Evolutionary conservation across 2,797 vertebrate species (phyloP).

Genomic region (Diceros bicornis): DNA sequence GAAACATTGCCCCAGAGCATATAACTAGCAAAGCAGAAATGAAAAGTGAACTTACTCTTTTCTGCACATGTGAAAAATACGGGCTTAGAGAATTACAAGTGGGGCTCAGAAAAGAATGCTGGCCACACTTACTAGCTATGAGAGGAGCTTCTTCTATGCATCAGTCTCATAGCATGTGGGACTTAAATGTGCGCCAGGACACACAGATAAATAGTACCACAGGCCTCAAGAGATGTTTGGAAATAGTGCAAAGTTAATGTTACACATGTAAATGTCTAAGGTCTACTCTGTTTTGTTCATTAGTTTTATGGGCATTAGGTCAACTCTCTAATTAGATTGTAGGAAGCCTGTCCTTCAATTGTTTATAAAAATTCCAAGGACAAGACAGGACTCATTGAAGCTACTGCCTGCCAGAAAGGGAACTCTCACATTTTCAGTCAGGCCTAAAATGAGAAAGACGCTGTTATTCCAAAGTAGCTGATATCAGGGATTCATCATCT

Average conservation of each 20-base stretch:
- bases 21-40: neutral
- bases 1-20: neutral
- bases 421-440: neutral
- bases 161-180: neutral
- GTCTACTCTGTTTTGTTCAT: neutral
- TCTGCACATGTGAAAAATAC: neutral
- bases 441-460: neutral
- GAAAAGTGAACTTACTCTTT: constrained; percentile 6
- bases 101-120: neutral
- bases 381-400: neutral
- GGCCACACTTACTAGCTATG: neutral
- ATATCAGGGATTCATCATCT: too few relatives aligned
- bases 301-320: neutral
- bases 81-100: neutral
- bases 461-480: neutral
- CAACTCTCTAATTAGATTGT: neutral
- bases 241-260: neutral
- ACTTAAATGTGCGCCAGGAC: neutral
- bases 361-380: neutral
- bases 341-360: neutral
- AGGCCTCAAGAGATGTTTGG: neutral
- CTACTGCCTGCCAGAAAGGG: neutral
- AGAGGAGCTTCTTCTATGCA: neutral
- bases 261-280: neutral
- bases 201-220: neutral